Evolutionary conservation across 2,113 vertebrate genomes (phyloP), one percentile per base, ranked within the genome.

Genomic region (Hippopotamus amphibius): DNA sequence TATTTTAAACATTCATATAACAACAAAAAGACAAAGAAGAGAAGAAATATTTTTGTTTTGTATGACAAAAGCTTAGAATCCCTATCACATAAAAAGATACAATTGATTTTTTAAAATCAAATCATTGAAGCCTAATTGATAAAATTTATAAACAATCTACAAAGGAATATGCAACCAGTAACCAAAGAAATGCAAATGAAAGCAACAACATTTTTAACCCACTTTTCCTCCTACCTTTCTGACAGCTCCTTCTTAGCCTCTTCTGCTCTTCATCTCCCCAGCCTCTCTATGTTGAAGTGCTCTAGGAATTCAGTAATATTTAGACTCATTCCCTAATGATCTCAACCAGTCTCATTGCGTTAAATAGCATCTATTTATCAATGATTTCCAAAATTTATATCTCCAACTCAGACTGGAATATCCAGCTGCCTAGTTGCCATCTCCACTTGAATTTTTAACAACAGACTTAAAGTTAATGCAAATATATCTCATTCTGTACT

Each of bases 71-170:
- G 37, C 48, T 59, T 69, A 46, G 48, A 57, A 43, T 65, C 71
- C 28, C 22, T 71, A 72, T 72, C 80, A 65, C 8, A 53, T n/a
- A 71, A 46, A 82, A 82, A 48, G 48, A 89, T 37, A 63, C 6
- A 41, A 43, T 4, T 79, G 88, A 53, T 80, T 82, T 71, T 82
- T 82, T 14, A 1, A 43, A 81, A 83, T 72, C 21, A 71, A 61
- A 65, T 10, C 9, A 50, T 37, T 30, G 24, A 76, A 86, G 59
- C 53, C 48, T 50, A 77, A 19, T 28, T n/a, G 37, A 79, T 57
- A 93, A 55, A 86, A 11, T 37, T 77, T 55, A 93, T 76, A 55
- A 93, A n/a, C 26, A 33, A 86, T 77, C 69, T n/a, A 66, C n/a
- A 14, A 55, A 86, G 19, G 37, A 86, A 46, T 22, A 21, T 43